Conservation (phyloP, 2,113 vertebrate genomes). For the Pardalotus punctatus region DNA sequence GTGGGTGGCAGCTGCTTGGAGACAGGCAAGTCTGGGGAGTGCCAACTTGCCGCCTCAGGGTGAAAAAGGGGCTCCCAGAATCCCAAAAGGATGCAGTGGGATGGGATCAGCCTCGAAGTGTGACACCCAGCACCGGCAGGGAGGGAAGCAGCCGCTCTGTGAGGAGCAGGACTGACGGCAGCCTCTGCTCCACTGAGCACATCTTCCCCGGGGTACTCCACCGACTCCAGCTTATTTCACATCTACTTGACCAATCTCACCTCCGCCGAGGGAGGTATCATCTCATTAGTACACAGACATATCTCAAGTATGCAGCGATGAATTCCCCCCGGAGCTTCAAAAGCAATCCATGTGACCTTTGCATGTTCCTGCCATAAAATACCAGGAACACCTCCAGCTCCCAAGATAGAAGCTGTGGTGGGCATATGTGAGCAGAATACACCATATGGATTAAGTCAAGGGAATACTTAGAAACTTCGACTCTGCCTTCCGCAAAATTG, state of each 20-base stretch:
- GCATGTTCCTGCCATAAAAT: slow-evolving; percentile 55
- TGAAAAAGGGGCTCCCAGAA: not conserved
- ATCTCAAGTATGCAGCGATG: slow-evolving; percentile 5
- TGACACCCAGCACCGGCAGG: not conserved
- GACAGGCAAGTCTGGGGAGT: not conserved
- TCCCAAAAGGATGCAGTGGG: not conserved
- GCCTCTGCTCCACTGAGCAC: not conserved
- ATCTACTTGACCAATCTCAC: slow-evolving; percentile 14
- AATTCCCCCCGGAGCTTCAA: slow-evolving; percentile 28
- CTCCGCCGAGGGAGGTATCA: not conserved
- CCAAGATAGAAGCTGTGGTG: slow-evolving; percentile 55
- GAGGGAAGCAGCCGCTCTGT: not conserved
- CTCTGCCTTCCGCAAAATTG: slow-evolving; percentile 32
- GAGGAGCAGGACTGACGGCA: not conserved
- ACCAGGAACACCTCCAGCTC: slow-evolving; percentile 62
- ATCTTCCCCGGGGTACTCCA: not conserved
- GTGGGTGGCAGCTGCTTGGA: not conserved
- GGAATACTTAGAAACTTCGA: slow-evolving; percentile 8
- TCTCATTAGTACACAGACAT: slow-evolving; percentile 34
- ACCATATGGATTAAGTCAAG: slow-evolving; percentile 52
- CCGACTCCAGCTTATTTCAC: not conserved
- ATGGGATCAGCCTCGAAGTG: not conserved
- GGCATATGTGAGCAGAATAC: slow-evolving; percentile 48
- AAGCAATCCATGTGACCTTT: slow-evolving; percentile 54
- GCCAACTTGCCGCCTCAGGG: not conserved